Base-by-base conservation (phyloP, 2,888 invertebrate genomes). In the Dyspetes luteomarginatus region DNA sequence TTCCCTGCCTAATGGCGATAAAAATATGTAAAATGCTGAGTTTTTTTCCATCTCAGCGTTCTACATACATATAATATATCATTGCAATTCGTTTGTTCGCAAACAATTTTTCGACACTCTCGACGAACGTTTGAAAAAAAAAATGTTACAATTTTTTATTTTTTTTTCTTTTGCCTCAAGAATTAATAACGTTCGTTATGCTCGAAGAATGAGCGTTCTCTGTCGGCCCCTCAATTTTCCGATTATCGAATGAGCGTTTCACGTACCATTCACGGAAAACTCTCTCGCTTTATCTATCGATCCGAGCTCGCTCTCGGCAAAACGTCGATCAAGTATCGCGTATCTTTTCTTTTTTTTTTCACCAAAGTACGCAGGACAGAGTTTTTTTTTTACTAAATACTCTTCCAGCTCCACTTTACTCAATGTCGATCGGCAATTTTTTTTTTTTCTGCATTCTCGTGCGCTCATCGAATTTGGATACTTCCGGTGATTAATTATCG, bases 1-100 rank as follows among this genome's bases (percentile, higher is more conserved):
- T 58, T 74, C 30, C 43, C 48, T 56, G 73, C 81, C 75, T 78
- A 81, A 72, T 83, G 79, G 69, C 82, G 82, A 85, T 85, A 83
- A 86, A 87, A 85, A 85, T 85, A 85, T 86, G 86, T 82, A 85
- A 83, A 87, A 85, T 81, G 81, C 84, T 82, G 85, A 85, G 72
- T n/a, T n/a, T 30, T 24, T n/a, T 48, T 30, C 58, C 62, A 69
- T 60, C 60, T 24, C 58, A 67, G 67, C 50, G 50, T 15, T 56
- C 24, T 24, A 26, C 67, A 60, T 68, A 76, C 24, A 60, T 73
- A 64, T 74, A 4, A 52, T 69, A 67, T 26, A 22, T 68, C 36
- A 73, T 67, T 55, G 60, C 67, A 48, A 64, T 50, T 71, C 67
- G 55, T 65, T 67, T 62, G 45, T 48, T 9, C 60, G 74, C 48